Evolutionary conservation across 2,888 invertebrate genomes (phyloP), one percentile per base, ranked within the genome.

Genomic region (Lucinisca nassula): DNA sequence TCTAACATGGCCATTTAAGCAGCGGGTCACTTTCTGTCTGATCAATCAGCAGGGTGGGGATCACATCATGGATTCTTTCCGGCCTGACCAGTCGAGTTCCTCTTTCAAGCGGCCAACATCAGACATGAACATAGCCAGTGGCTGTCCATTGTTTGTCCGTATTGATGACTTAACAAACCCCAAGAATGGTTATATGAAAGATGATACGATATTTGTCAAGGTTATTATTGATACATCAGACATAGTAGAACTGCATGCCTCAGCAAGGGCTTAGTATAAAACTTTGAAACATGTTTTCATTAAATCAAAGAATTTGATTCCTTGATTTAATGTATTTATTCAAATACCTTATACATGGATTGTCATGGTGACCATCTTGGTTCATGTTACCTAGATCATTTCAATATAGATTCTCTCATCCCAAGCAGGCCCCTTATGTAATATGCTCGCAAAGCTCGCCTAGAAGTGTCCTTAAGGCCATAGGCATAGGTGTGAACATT

Each of bases 61-160:
- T n/a, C 94, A 96, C 75, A 88, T 96, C 4, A 85, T 95, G n/a
- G 96, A 96, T 81, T 94, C 96, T 0, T 96, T 96, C 90, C 88
- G 94, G 51, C 96, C 96, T 0, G 96, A 96, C 87, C 94, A 95
- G 0, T 92, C 91, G 67, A 95, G 95, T 76, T 92, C 94, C 1
- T 95, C 95, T 0, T 96, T 96, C 92, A 92, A 94, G 75, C 89
- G 95, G 35, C 96, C 96, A 4, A 92, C 92, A 17, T 91, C 95
- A 1, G 95, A 96, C 80, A 96, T 96, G 95, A 96, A 96, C 92
- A 95, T 96, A 17, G 96, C 96, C 4, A 95, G 94, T 83, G 96
- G 96, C 0, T 96, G 95, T 84, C 96, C 96, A 0, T 84, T 95
- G 76, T 96, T 96, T 84, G 90, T 95, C 61, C 90, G 94, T 51